Conservation (phyloP, 2,888 invertebrate species). For the Petrolisthes manimaculis region DNA sequence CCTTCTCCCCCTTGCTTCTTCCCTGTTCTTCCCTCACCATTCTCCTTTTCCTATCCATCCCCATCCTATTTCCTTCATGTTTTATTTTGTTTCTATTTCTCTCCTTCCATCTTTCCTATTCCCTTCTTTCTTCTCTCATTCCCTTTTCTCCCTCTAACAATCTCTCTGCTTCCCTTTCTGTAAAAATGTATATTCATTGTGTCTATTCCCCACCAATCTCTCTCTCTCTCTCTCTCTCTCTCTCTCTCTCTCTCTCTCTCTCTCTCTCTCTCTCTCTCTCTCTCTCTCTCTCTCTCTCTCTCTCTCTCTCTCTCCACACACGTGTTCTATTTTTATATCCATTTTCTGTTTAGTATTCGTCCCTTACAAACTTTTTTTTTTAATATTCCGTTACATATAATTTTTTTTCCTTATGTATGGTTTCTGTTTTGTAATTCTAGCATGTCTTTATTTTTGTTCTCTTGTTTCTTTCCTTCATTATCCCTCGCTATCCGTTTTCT, state of each 20-base stretch:
- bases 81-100: not conserved
- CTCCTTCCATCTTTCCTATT: not conserved
- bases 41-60: not conserved
- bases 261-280: slow-evolving; percentile 20
- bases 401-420: not conserved
- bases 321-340: not conserved
- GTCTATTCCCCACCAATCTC: not conserved
- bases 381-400: not conserved
- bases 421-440: not conserved
- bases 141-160: no score
- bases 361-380: not conserved
- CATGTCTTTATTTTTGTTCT: not conserved
- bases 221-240: not conserved
- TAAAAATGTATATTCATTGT: no score
- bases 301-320: not conserved
- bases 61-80: not conserved
- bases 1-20: not conserved
- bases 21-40: not conserved
- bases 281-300: not conserved
- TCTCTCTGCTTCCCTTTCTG: no score
- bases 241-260: no score
- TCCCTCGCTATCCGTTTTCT: not conserved
- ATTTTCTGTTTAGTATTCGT: not conserved
- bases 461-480: not conserved
- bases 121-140: no score